phyloP scores from a whole-genome alignment of 2,797 vertebrate species.

The Philypnodon macrostomus region DNA sequence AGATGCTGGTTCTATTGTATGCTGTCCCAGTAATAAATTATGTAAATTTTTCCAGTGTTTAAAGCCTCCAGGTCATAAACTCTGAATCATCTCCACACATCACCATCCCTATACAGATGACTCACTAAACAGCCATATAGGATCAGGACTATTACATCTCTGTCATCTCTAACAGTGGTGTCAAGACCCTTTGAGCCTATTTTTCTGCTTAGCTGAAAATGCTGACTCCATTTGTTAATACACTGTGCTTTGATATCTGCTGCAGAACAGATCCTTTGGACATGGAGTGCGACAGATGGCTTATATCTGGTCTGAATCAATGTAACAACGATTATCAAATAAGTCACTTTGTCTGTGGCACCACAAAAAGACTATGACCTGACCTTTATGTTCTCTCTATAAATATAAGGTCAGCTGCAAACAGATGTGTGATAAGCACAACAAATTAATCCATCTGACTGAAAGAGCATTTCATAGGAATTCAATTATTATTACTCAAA shows the following conservation, averaged over 20 bases:
- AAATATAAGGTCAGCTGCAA: slow-evolving; percentile 7
- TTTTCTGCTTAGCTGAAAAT: too few relatives aligned
- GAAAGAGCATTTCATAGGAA: too few relatives aligned
- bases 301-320: too few relatives aligned
- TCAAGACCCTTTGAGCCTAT: too few relatives aligned
- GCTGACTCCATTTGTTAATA: slow-evolving; percentile 38
- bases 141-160: slow-evolving; percentile 31
- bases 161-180: slow-evolving; percentile 31
- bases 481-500: too few relatives aligned
- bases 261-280: slow-evolving; percentile 43
- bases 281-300: slow-evolving; percentile 29
- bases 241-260: slow-evolving; percentile 47
- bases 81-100: slow-evolving; percentile 31
- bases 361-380: neutral
- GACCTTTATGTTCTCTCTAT: slow-evolving; percentile 2
- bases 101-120: slow-evolving; percentile 9
- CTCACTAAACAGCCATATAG: slow-evolving; percentile 29
- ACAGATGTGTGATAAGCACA: slow-evolving; percentile 5
- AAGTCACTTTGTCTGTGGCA: too few relatives aligned
- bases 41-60: slow-evolving; percentile 11
- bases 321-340: too few relatives aligned
- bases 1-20: neutral
- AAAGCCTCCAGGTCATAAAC: neutral
- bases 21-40: slow-evolving; percentile 6
- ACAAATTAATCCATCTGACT: slow-evolving; percentile 1